phyloP scores from a whole-genome alignment of 2,797 vertebrate genomes.

The Mycteria americana region DNA sequence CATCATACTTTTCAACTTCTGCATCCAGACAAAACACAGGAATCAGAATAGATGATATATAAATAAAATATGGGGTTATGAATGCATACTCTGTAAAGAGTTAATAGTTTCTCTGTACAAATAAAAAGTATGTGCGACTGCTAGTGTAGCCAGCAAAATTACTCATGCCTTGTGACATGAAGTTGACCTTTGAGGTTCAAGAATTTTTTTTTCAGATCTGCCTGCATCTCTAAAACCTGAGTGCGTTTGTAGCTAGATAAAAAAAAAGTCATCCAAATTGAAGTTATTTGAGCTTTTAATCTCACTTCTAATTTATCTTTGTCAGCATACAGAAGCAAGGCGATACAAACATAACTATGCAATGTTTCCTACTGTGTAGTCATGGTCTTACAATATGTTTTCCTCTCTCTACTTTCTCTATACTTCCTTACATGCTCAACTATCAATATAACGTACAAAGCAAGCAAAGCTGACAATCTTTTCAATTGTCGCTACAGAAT shows the following conservation, averaged over 20 bases:
- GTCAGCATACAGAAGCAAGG: not conserved
- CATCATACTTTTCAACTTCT: conserved; percentile 94
- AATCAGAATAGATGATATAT: not conserved
- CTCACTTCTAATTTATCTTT: not conserved
- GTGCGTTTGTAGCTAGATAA: not conserved
- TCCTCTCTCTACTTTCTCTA: not conserved
- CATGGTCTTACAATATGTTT: not conserved
- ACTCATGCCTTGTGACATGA: not conserved
- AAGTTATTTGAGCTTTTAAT: not conserved
- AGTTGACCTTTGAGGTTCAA: not conserved
- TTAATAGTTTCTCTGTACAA: not conserved
- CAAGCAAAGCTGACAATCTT: not conserved
- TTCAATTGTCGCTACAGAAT: not conserved
- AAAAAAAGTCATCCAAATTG: not conserved
- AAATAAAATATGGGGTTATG: not conserved
- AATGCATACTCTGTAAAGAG: not conserved
- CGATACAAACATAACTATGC: not conserved
- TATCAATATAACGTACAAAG: not conserved
- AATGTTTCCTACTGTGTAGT: not conserved
- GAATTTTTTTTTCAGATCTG: not conserved
- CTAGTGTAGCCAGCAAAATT: not conserved
- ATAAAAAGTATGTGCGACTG: not conserved
- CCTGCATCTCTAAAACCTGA: not conserved
- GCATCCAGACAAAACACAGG: conserved; percentile 30
- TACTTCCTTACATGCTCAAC: not conserved